Percentiles rank a stretch among this genome's conserved stretches.
Conservation (phyloP, 2,797 vertebrate species). For the Takifugu ocellatus region DNA sequence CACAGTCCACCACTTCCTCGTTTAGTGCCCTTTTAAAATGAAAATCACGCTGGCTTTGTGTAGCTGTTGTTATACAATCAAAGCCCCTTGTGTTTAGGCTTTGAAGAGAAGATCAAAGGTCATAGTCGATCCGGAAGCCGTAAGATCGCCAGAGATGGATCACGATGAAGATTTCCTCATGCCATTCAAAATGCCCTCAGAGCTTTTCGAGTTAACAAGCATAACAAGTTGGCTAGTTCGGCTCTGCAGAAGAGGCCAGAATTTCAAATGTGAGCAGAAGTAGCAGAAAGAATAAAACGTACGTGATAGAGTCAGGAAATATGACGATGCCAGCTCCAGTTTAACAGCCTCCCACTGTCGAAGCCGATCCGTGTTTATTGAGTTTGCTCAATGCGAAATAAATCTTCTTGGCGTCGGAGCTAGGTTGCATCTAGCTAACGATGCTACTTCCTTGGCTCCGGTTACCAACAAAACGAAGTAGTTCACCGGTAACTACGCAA, state of each 20-base stretch:
- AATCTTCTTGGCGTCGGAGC: conserved; percentile 12
- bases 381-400: conserved; percentile 18
- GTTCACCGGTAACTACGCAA: not conserved
- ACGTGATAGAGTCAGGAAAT: conserved; percentile 43
- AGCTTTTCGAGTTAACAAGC: too few species aligned
- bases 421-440: conserved; percentile 28
- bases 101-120: too few species aligned
- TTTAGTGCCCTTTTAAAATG: not conserved
- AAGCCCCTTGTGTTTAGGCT: too few species aligned
- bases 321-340: conserved; percentile 59
- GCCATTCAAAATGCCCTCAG: too few species aligned
- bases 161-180: too few species aligned
- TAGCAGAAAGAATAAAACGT: conserved; percentile 14
- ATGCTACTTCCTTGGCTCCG: conserved; percentile 35
- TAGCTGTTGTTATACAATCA: too few species aligned
- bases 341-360: conserved; percentile 26
- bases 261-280: not conserved
- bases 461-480: not conserved
- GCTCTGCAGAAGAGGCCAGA: conserved; percentile 7
- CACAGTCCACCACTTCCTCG: not conserved
- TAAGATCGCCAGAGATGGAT: too few species aligned
- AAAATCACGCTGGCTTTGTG: not conserved
- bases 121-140: too few species aligned
- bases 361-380: conserved; percentile 8
- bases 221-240: conserved; percentile 24